Conservation (phyloP, 2,113 vertebrate genomes). For the Himantopus leucocephalus region DNA sequence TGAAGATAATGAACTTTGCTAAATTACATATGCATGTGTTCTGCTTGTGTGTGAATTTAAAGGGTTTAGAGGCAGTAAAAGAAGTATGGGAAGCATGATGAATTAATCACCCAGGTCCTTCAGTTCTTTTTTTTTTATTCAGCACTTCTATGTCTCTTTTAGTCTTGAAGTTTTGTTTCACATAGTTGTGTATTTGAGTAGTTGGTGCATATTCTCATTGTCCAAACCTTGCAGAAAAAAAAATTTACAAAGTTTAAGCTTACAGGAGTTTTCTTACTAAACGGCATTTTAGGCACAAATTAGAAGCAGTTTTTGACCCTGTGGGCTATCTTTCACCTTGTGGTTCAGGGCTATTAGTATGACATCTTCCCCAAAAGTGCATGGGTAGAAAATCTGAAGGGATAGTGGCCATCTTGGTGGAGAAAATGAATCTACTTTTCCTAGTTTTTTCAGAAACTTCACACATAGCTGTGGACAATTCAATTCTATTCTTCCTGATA, state of each 20-base stretch:
- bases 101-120: not conserved
- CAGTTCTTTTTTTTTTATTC: not conserved
- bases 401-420: not conserved
- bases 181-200: not conserved
- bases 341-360: not conserved
- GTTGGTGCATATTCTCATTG: not conserved
- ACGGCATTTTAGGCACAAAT: not conserved
- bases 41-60: not conserved
- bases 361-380: not conserved
- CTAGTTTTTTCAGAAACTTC: not conserved
- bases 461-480: not conserved
- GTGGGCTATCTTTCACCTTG: not conserved
- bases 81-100: not conserved
- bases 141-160: not conserved
- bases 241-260: not conserved
- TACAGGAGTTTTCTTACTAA: not conserved
- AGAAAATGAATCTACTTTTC: not conserved
- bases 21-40: fast-evolving
- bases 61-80: not conserved
- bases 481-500: not conserved
- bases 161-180: not conserved
- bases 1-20: not conserved
- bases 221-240: not conserved
- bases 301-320: not conserved
- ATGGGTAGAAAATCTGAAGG: not conserved